Conservation (phyloP, 1,140 invertebrate species). For the Drosophila carrolli region DNA sequence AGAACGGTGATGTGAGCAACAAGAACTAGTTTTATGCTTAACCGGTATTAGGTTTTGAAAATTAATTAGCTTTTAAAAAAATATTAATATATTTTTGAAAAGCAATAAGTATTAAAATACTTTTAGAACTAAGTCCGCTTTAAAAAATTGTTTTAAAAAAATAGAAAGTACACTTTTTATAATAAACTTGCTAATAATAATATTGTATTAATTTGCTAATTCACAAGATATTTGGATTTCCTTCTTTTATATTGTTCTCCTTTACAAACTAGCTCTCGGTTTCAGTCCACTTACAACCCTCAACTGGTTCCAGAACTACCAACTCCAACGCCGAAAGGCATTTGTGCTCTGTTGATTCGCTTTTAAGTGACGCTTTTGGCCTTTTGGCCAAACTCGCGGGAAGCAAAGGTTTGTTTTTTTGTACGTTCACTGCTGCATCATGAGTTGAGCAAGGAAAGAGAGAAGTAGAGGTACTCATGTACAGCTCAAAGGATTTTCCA, state of each 20-base stretch:
- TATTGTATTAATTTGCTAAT: no score
- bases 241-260: no score
- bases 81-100: no score
- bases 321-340: constrained; percentile 41
- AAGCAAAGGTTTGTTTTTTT: constrained; percentile 41
- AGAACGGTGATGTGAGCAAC: constrained; percentile 8
- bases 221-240: no score
- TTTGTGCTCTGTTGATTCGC: constrained; percentile 56
- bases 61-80: no score
- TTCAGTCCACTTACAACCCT: background rate
- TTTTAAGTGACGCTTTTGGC: constrained; percentile 61
- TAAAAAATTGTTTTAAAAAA: no score
- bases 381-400: constrained; percentile 51
- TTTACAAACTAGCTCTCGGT: no score
- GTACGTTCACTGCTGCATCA: constrained; percentile 21
- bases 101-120: no score
- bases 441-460: constrained; percentile 11
- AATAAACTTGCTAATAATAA: no score
- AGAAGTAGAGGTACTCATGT: constrained; percentile 16
- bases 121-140: no score
- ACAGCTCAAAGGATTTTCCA: constrained; percentile 68
- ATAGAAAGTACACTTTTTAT: no score
- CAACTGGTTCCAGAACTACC: constrained; percentile 3
- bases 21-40: constrained; percentile 7
- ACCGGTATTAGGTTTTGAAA: no score